Evolutionary conservation across 2,888 invertebrate species (phyloP), one percentile per base, ranked within the genome.

Genomic region (Vesta saturnalis): DNA sequence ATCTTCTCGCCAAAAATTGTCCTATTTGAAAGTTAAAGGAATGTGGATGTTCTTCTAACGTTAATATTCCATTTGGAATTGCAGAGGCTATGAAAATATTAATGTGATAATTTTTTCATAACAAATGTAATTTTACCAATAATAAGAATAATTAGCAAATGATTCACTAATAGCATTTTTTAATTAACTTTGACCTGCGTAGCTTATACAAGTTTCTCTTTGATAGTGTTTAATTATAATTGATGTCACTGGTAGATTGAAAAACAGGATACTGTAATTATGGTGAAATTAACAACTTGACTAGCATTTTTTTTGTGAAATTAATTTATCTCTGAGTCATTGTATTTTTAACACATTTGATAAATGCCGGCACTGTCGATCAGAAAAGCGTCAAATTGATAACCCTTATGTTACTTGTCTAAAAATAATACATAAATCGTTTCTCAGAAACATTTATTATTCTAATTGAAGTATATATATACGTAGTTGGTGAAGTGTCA

Each of bases 1-100:
- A 61, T 52, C 60, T 49, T 19, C 35, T 61, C 15, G 10, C 14
- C n/a, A 61, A n/a, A 22, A 61, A 61, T 14, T 52, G 60, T 35
- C 52, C 52, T 1, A 61, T 30, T 15, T 35, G 21, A 52, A 52
- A 16, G 2, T 8, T 1, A 16, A 59, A 12, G 0, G 59, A 59
- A 16, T 61, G 16, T 16, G 49, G 16, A 8, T 47, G 35, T 19
- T 52, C 52, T n/a, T 47, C 19, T 1, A 16, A 30, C 52, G 23
- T 23, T 47, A 6, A n/a, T 10, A 30, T 30, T 52, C 5, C 18
- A 22, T 3, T 6, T n/a, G 39, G 19, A 21, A 46, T 19, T 14
- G 8, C 49, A 21, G 19, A 49, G 1, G 22, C 49, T 52, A 16
- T 16, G 15, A 19, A 23, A 49, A 16, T 1, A 39, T 1, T 18